A percentile compares a stretch with the other conserved stretches of the same genome.
phyloP scores from a whole-genome alignment of 2,797 vertebrate species.

The Spizella passerina region DNA sequence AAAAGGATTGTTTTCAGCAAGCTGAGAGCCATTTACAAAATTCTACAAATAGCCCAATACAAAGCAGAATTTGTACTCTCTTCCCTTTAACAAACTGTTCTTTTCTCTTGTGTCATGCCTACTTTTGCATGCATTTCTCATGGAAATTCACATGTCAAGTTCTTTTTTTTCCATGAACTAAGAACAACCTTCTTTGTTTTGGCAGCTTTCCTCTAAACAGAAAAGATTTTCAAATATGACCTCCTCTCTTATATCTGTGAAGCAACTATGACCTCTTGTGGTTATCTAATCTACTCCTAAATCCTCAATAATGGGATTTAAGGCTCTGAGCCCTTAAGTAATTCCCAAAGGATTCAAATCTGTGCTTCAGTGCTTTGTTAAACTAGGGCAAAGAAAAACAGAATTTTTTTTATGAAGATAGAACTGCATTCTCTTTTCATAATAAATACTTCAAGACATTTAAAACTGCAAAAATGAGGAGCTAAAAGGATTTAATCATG shows the following conservation, averaged over 20 bases:
- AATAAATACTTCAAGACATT: not conserved
- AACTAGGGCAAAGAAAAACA: not conserved
- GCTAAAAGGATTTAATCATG: not conserved
- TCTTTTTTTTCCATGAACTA: not conserved
- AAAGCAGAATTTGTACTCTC: not conserved
- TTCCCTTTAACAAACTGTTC: not conserved
- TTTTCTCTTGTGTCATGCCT: not conserved
- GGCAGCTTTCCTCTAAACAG: not conserved
- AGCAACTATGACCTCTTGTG: slow-evolving; percentile 37
- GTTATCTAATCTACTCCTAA: slow-evolving; percentile 21
- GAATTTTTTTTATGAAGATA: not conserved
- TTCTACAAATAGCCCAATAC: not conserved
- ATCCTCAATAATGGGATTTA: slow-evolving; percentile 32
- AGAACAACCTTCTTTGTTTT: not conserved
- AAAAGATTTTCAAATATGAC: not conserved
- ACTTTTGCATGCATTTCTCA: not conserved
- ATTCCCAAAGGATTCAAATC: not conserved
- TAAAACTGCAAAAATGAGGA: not conserved
- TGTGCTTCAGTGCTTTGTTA: not conserved
- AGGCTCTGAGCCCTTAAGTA: not conserved
- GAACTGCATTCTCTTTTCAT: not conserved
- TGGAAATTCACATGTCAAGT: not conserved
- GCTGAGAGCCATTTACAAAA: not conserved
- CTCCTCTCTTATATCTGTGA: not conserved
- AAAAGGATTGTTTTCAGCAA: not conserved